Percentiles rank a stretch among this genome's conserved stretches.
Evolutionary conservation across 2,113 vertebrate genomes (phyloP).

Genomic region (Sander lucioperca): DNA sequence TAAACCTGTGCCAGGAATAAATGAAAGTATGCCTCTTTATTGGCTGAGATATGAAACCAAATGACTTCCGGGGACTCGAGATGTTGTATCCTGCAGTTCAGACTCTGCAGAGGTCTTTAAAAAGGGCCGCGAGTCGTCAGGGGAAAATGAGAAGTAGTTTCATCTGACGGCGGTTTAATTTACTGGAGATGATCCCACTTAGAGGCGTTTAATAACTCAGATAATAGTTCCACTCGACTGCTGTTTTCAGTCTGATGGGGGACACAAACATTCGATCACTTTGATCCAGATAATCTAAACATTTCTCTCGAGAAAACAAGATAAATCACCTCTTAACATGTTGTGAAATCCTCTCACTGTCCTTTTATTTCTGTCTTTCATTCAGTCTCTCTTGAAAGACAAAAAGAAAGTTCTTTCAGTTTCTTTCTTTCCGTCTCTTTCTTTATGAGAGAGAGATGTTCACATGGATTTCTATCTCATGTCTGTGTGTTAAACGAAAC

Average conservation of each 20-base stretch:
- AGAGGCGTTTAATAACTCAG: slow-evolving; percentile 27
- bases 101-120: background rate
- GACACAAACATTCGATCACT: background rate
- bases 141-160: slow-evolving; percentile 32
- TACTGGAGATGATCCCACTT: slow-evolving; percentile 28
- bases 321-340: background rate
- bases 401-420: too few relatives aligned
- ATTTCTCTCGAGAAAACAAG: background rate
- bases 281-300: too few relatives aligned
- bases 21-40: too few relatives aligned
- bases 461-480: background rate
- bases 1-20: too few relatives aligned
- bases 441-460: background rate
- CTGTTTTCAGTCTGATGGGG: slow-evolving; percentile 16
- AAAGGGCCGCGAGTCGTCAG: background rate
- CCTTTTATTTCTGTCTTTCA: too few relatives aligned
- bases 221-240: slow-evolving; percentile 25
- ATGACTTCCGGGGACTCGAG: background rate
- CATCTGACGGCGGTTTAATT: slow-evolving; percentile 25
- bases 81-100: background rate
- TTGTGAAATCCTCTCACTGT: too few relatives aligned
- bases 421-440: background rate
- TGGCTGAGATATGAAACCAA: background rate
- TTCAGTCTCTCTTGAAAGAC: too few relatives aligned
- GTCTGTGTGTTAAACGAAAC: background rate